A percentile compares a stretch with the other conserved stretches of the same genome.
These are phyloP conservation scores for Podarcis muralis DNA, from an alignment of 2,113 vertebrate species.

Conservation along the genomic window DNA sequence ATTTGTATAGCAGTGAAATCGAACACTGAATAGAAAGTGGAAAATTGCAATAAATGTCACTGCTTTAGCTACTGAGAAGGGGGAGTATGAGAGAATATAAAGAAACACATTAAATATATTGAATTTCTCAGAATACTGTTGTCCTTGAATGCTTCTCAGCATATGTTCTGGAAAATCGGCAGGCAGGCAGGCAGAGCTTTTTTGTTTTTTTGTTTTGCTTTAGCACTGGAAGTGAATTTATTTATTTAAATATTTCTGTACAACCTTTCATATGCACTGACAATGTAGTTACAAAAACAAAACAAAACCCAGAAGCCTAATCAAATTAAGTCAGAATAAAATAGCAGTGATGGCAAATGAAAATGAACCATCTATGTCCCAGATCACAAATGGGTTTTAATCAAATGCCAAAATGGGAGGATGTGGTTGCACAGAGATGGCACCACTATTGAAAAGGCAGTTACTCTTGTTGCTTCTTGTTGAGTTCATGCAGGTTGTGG, in stretches of 20 bases:
- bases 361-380: too few species aligned
- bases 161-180: background rate
- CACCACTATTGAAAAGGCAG: too few species aligned
- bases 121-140: background rate
- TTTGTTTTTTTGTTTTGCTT: background rate
- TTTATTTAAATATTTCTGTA: background rate
- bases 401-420: too few species aligned
- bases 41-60: conserved; percentile 37
- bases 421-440: too few species aligned
- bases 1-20: conserved; percentile 22
- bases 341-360: too few species aligned
- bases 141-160: conserved; percentile 17
- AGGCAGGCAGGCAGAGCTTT: background rate
- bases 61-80: conserved; percentile 19
- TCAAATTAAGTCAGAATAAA: too few species aligned
- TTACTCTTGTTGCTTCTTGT: too few species aligned
- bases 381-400: too few species aligned
- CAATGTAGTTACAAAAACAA: background rate
- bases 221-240: conserved; percentile 37
- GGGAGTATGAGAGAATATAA: background rate
- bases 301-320: too few species aligned
- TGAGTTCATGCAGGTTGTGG: too few species aligned
- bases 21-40: conserved; percentile 27
- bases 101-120: conserved; percentile 1
- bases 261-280: too few species aligned